These are phyloP conservation scores for Diadumene lineata DNA, from an alignment of 92 coral and sea anemone genomes.

Conservation along the genomic window DNA sequence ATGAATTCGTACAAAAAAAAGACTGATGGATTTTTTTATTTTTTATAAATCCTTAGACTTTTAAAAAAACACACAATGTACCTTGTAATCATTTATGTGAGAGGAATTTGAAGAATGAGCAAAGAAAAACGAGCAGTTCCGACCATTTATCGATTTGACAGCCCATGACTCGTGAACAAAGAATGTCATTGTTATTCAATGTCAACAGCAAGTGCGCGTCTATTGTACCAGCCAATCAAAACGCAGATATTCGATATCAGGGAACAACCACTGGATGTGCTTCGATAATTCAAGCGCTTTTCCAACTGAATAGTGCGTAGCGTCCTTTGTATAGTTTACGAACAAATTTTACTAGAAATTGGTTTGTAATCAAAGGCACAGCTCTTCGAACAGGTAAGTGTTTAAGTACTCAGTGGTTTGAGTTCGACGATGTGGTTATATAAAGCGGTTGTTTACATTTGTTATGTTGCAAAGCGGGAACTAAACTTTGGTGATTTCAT, in stretches of 20 bases:
- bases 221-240: conserved; percentile 22
- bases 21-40: too few species aligned
- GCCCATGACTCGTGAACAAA: conserved; percentile 33
- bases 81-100: neutral
- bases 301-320: conserved; percentile 29
- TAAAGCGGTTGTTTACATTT: neutral
- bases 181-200: conserved; percentile 34
- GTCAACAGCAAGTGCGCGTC: conserved; percentile 39
- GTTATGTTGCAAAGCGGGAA: conserved; percentile 30
- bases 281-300: conserved; percentile 24
- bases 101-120: neutral
- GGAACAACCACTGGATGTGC: conserved; percentile 22
- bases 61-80: too few species aligned
- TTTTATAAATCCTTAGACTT: too few species aligned
- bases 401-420: neutral
- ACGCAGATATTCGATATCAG: conserved; percentile 12
- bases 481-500: neutral
- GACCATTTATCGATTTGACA: conserved; percentile 20
- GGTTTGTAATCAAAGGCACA: neutral
- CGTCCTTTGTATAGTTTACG: conserved; percentile 25
- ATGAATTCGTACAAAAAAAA: too few species aligned
- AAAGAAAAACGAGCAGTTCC: conserved; percentile 9
- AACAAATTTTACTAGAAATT: conserved; percentile 3
- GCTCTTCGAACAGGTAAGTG: conserved; percentile 14
- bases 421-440: neutral